These are phyloP conservation scores for Lampris incognitus DNA, from an alignment of 2,113 vertebrate genomes.

Conservation along the genomic window DNA sequence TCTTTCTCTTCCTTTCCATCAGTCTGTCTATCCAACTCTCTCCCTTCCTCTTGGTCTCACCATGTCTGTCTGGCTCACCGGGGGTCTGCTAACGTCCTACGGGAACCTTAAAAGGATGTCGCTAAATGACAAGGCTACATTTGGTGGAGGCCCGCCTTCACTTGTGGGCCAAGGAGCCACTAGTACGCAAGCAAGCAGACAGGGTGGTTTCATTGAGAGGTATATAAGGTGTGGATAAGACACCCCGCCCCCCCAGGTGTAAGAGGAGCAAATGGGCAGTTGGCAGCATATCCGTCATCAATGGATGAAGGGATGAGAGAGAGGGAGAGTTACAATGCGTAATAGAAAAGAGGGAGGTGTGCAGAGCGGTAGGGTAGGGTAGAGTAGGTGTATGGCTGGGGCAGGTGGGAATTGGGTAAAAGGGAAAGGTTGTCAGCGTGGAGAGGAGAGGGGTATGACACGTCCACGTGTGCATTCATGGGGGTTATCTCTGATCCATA, in stretches of 20 bases:
- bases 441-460: constrained; percentile 10
- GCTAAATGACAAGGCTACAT: no score
- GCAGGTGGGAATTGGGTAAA: constrained; percentile 37
- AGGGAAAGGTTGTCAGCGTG: constrained; percentile 27
- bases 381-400: background rate
- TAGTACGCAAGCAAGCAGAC: no score
- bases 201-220: no score
- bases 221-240: no score
- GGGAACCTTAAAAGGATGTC: no score
- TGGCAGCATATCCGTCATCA: constrained; percentile 46
- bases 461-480: constrained; percentile 30
- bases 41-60: no score
- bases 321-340: background rate
- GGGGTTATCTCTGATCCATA: constrained; percentile 41
- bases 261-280: constrained; percentile 34
- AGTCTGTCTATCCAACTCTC: no score
- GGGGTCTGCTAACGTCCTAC: no score
- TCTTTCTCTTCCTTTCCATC: no score
- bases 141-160: no score
- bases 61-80: no score
- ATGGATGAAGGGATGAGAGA: constrained; percentile 23
- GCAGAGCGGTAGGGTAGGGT: constrained; percentile 3
- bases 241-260: constrained; percentile 38
- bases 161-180: no score
- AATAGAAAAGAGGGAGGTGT: constrained; percentile 21